Base-by-base conservation (phyloP, 2,888 invertebrate genomes). In the Drosophila barbarae region DNA sequence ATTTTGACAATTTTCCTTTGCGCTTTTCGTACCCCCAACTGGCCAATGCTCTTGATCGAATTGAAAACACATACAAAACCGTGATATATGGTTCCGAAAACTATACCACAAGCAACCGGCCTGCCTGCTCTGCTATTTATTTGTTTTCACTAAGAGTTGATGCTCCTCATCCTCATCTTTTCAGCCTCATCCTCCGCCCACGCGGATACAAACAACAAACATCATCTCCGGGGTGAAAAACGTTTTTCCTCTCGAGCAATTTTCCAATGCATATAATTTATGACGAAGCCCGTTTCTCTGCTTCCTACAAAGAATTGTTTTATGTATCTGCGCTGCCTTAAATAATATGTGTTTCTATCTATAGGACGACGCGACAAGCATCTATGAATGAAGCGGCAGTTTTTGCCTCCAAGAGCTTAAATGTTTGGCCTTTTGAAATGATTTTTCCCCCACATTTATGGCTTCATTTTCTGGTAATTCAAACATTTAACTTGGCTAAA, bases 261-360 rank as follows among this genome's bases (percentile, higher is more conserved):
- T 70, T 60, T 60, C 53, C 50, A 70, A 70, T 78, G 78, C 82
- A 78, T 78, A 68, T 75, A 64, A 78, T 75, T 84, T 75, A 78
- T 72, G 69, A 56, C 47, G 53, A 36, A 39, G 44, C 28, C 42
- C 58, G 49, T 28, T 21, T 26, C 38, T 54, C 47, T 49, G 59
- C 69, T 75, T 77, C 76, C 78, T 68, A 65, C 23, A 52, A 53
- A 66, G 50, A 55, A 36, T 38, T 28, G 64, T 51, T 65, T 42
- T 42, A 15, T 42, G 18, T 65, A 65, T 65, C 50, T 42, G 10
- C 44, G 10, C 44, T 28, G 44, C 30, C 46, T 46, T 46, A 18
- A 46, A 46, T 46, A 46, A 35, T 64, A 26, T 42, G 38, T 32
- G 21, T 15, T 34, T 39, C 69, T 68, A 68, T 58, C 52, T 69